Base-by-base conservation (phyloP, 2,888 invertebrate genomes). In the Automeris io region DNA sequence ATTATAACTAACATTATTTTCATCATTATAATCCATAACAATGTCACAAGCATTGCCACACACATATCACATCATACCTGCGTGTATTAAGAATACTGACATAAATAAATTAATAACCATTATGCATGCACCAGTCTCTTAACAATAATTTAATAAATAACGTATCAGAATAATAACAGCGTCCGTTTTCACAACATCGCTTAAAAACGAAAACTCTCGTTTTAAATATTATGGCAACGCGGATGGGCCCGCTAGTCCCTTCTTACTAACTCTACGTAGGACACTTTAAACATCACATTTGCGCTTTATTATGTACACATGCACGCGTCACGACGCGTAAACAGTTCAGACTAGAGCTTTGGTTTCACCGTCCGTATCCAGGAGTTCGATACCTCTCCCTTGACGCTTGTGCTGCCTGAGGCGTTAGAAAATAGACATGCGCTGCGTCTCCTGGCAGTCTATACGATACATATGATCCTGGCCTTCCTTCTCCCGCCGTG, bases 361-460 rank as follows among this genome's bases (percentile, higher is more conserved):
- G 80, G 80, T 80, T 76, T 81, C 74, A 83, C 71, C 85, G 79
- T 59, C 83, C 81, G 71, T 79, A 81, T 46, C 73, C 79, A 52
- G 74, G 73, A 47, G 73, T 38, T 40, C 85, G 60, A 65, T 79
- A 81, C 51, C 81, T 59, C 40, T 79, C 73, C 29, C 78, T 58
- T 24, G 11, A 53, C 37, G 63, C 63, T 40, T 70, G 71, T 23
- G 70, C 69, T 13, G 90, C 87, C 57, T 92, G 92, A 2, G 93
- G 93, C 40, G 93, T 93, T 42, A 93, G 76, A 81, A 93, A 93
- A 67, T 93, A 93, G 57, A 93, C 92, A 72, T 93, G 93, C 0
- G 93, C 93, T 6, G 92, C 92, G 52, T 92, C 92, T 0, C 93
- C 93, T 0, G 93, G 93, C 41, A 93, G 76, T 54, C 90, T 81